Conservation (phyloP, 2,113 vertebrate species). For the Hystrix cristata region DNA sequence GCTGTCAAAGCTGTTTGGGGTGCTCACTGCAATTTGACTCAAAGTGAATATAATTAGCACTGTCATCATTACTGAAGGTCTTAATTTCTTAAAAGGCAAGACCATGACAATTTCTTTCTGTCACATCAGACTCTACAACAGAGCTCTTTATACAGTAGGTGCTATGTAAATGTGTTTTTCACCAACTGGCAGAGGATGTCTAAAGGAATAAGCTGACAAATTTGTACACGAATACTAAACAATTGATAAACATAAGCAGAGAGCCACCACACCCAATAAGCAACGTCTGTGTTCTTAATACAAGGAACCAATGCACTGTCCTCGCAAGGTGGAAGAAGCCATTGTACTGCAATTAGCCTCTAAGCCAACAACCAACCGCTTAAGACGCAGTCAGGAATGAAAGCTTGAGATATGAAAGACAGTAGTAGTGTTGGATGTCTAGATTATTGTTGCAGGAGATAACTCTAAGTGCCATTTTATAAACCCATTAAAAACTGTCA, state of each 20-base stretch:
- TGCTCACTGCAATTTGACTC: background rate
- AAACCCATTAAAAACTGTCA: constrained; percentile 77
- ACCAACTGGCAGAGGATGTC: background rate
- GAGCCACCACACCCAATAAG: constrained; percentile 13
- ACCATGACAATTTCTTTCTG: constrained; percentile 45
- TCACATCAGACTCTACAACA: constrained; percentile 55
- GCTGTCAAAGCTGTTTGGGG: background rate
- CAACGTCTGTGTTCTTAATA: constrained; percentile 49
- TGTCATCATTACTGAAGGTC: constrained; percentile 42
- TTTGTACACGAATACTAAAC: constrained; percentile 41
- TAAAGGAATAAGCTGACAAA: constrained; percentile 50
- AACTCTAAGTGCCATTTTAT: constrained; percentile 71
- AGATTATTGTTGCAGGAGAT: constrained; percentile 28
- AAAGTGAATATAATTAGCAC: constrained; percentile 42
- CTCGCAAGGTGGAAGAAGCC: background rate
- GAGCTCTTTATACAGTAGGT: constrained; percentile 34
- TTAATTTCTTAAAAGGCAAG: constrained; percentile 67
- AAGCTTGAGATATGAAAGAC: constrained; percentile 38
- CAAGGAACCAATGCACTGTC: background rate
- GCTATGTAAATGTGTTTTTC: constrained; percentile 42
- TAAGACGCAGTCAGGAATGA: background rate
- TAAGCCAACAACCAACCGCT: constrained; percentile 62
- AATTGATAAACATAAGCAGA: background rate
- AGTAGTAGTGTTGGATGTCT: background rate
- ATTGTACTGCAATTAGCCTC: constrained; percentile 53